Percentiles rank a stretch among this genome's conserved stretches.
Conservation (phyloP, 2,113 vertebrate genomes). For the Calyptommatus sinebrachiatus region DNA sequence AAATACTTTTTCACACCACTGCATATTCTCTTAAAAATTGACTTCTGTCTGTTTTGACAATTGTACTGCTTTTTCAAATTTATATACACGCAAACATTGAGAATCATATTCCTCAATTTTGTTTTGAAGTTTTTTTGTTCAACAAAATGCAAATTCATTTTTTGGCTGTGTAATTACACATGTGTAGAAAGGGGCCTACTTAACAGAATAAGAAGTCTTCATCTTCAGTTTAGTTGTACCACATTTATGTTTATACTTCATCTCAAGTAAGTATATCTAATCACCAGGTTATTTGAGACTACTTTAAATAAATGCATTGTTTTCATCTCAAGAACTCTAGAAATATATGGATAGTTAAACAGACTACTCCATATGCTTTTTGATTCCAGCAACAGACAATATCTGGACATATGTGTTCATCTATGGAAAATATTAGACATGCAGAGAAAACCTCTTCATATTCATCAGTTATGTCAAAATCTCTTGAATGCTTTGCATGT, state of each 20-base stretch:
- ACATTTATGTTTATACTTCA: neutral
- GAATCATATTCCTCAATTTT: neutral
- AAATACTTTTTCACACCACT: no score
- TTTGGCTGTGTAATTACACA: neutral
- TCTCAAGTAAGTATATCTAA: neutral
- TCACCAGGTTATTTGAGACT: neutral
- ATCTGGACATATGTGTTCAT: no score
- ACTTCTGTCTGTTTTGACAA: neutral
- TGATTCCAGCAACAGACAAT: no score
- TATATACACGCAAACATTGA: neutral
- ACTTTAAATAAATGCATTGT: neutral
- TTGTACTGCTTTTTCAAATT: neutral
- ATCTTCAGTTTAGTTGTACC: neutral
- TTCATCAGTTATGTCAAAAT: neutral
- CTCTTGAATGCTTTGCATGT: neutral
- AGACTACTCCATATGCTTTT: no score
- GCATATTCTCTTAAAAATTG: no score
- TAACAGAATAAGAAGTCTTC: neutral
- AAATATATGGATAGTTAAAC: no score
- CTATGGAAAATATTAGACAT: neutral
- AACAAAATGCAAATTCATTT: neutral
- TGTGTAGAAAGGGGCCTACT: neutral
- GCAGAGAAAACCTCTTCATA: neutral
- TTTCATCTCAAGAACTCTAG: no score
- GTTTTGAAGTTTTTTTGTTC: neutral